Conservation (phyloP, 2,888 invertebrate species). For the Amaurobius ferox region DNA sequence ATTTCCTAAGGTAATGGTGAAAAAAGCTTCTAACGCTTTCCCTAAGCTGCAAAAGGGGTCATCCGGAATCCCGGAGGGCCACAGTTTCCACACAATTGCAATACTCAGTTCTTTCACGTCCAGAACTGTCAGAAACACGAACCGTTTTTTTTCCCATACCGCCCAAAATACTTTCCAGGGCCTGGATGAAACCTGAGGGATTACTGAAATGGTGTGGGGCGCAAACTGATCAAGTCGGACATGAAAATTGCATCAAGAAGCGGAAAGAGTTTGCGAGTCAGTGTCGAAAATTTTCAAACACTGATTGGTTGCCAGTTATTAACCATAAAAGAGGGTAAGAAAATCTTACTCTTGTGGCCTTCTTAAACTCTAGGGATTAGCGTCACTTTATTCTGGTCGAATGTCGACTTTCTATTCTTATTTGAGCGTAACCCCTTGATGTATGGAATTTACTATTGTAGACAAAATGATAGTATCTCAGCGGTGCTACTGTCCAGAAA, state of each 20-base stretch:
- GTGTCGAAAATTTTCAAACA: background rate
- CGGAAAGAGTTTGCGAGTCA: background rate
- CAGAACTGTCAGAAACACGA: background rate
- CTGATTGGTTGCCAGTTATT: slow-evolving; percentile 4
- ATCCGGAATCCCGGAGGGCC: background rate
- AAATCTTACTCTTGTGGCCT: background rate
- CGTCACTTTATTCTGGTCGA: no score
- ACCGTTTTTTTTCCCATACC: background rate
- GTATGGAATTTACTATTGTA: no score
- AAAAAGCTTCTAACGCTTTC: background rate
- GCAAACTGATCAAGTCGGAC: slow-evolving; percentile 6
- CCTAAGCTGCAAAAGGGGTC: background rate
- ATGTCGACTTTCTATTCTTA: no score
- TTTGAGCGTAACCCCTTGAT: no score
- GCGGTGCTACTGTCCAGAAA: no score
- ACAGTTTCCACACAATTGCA: background rate
- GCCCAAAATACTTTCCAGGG: background rate
- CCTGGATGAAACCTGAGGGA: background rate
- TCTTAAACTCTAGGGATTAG: no score
- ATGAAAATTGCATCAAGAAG: slow-evolving; percentile 7
- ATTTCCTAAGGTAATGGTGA: no score
- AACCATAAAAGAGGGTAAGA: background rate
- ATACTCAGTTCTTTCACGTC: background rate
- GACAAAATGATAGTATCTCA: no score
- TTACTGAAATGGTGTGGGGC: background rate